Percentiles rank a stretch among this genome's conserved stretches.
These are phyloP conservation scores for Cardiocondyla obscurior DNA, from an alignment of 1,140 invertebrate species.

Conservation along the genomic window DNA sequence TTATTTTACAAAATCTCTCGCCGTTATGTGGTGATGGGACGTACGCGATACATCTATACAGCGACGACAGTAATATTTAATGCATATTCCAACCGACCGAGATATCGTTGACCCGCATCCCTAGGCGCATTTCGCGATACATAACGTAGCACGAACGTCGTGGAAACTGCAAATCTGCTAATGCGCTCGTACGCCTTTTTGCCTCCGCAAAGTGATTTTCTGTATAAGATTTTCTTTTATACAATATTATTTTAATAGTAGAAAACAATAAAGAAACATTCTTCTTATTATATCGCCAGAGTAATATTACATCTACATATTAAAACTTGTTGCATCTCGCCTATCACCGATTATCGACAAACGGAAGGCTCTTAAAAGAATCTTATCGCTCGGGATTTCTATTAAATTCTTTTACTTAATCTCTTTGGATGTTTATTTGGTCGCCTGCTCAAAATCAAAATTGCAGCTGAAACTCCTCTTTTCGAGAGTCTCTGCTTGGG, in stretches of 20 bases:
- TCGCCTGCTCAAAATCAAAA: slow-evolving; percentile 28
- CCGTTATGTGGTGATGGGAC: neutral
- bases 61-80: neutral
- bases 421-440: neutral
- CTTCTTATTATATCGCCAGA: neutral
- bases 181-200: neutral
- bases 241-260: neutral
- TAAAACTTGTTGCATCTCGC: slow-evolving; percentile 45
- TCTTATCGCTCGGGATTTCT: slow-evolving; percentile 37
- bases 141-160: neutral
- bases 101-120: slow-evolving; percentile 29
- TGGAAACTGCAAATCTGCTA: neutral
- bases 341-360: slow-evolving; percentile 7
- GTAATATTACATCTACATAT: neutral
- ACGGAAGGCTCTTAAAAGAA: slow-evolving; percentile 1
- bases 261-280: neutral
- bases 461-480: neutral
- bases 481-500: slow-evolving; percentile 9
- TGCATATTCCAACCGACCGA: slow-evolving; percentile 2
- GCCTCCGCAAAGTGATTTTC: too few relatives aligned
- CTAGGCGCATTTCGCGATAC: neutral
- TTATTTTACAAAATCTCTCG: slow-evolving; percentile 33
- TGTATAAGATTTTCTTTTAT: too few relatives aligned
- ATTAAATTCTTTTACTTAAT: slow-evolving; percentile 46
- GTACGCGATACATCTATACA: neutral